Base-by-base conservation (phyloP, 2,113 vertebrate genomes). In the Heterochromis multidens region DNA sequence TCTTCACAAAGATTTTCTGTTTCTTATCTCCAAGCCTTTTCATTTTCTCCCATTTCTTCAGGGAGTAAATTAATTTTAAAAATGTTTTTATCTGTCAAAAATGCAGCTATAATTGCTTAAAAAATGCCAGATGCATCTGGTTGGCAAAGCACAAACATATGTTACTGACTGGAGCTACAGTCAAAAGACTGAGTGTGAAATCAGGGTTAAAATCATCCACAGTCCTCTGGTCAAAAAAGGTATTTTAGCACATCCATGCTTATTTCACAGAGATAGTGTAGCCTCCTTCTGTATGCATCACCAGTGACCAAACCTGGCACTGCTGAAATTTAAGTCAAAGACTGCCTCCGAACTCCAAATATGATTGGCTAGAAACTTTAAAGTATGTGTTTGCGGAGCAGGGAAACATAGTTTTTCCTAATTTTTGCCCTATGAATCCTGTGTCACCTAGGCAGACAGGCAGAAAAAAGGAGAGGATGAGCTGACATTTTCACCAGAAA, bases 401-500 rank as follows among this genome's bases (percentile, higher is more conserved):
- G 37, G 7, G 46, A 57, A 79, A 23, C 52, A 5, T 52, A 17
- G 21, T 56, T 83, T 52, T 52, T 63, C 52, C 72, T 49, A 14
- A 58, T 76, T 82, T 74, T 81, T 77, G 14, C 56, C 27, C 11
- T 7, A 74, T 82, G 59, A 83, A 72, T 87, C 72, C 79, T 92
- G 57, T 87, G 77, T 88, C 81, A 88, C 79, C 86, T 87, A 87
- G 83, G 46, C 56, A 82, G 63, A 87, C 70, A 84, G 52, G 67
- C 17, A 81, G 52, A 92, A 77, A 78, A 60, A 58, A 35, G 67
- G 2, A 83, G 81, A 80, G 86, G 85, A 91, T 74, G 61, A 61
- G 65, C 80, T 94, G 93, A 93, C 94, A 94, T 95, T 95, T 96
- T 95, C 94, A 95, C 65, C 60, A 79, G 88, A 94, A 95, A 95